phyloP scores from a whole-genome alignment of 2,113 vertebrate genomes.

The Centropus bengalensis region DNA sequence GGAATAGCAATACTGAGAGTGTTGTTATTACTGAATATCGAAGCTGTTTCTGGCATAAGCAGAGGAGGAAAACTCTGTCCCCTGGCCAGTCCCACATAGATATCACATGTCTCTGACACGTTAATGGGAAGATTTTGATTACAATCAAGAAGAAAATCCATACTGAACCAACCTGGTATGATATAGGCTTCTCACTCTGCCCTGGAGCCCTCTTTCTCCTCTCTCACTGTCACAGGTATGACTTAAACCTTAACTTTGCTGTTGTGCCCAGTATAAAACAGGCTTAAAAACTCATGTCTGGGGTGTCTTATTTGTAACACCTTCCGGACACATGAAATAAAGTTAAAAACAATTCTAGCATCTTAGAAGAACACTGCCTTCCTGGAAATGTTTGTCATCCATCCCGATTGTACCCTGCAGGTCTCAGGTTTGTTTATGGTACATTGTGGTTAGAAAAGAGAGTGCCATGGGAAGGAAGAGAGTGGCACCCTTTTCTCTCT shows the following conservation, averaged over 20 bases:
- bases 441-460: rapidly evolving
- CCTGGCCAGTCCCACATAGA: not conserved
- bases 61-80: not conserved
- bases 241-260: not conserved
- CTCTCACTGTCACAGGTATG: not conserved
- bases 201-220: not conserved
- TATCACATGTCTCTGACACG: not conserved
- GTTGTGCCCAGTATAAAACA: not conserved
- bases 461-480: not conserved
- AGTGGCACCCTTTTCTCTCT: not conserved
- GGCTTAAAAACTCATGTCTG: not conserved
- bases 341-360: not conserved
- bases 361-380: not conserved
- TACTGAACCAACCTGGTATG: not conserved
- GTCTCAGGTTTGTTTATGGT: rapidly evolving
- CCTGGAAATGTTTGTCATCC: not conserved
- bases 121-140: not conserved
- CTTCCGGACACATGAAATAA: not conserved
- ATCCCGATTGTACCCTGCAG: rapidly evolving
- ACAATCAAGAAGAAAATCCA: not conserved
- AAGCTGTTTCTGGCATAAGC: not conserved
- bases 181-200: not conserved
- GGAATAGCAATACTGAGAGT: slow-evolving; percentile 9
- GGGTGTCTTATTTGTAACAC: not conserved
- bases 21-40: not conserved